Conservation (phyloP, 2,113 vertebrate species). For the Crotalus tigris region DNA sequence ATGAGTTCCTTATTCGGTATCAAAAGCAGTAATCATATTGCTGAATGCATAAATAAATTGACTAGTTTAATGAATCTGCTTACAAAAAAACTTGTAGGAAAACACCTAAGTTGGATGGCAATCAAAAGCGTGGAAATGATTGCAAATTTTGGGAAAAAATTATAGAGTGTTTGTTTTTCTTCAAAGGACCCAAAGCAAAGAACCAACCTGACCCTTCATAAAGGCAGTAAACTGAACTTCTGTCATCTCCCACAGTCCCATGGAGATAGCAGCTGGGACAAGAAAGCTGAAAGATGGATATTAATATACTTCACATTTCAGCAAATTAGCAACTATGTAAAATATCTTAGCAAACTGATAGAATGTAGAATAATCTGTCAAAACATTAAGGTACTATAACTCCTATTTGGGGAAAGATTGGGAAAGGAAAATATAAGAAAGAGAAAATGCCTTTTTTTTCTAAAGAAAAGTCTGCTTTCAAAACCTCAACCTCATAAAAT, state of each 20-base stretch:
- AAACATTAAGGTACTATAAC: background rate
- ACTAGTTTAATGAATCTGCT: background rate
- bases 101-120: background rate
- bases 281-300: too few species aligned
- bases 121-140: background rate
- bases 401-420: background rate
- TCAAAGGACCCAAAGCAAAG: background rate
- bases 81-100: background rate
- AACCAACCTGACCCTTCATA: too few species aligned
- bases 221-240: background rate
- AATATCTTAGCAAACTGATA: background rate
- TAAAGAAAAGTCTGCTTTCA: background rate
- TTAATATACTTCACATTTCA: too few species aligned
- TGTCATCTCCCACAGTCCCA: background rate
- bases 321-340: background rate
- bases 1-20: background rate
- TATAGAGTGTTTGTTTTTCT: background rate
- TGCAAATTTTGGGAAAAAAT: background rate
- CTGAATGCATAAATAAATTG: background rate
- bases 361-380: background rate
- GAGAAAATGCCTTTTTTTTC: background rate
- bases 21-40: background rate
- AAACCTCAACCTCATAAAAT: background rate
- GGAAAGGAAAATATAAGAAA: background rate
- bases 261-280: background rate